Percentiles rank a stretch among this genome's conserved stretches.
These are phyloP conservation scores for Heliconius nattereri DNA, from an alignment of 1,140 invertebrate genomes.

Conservation along the genomic window DNA sequence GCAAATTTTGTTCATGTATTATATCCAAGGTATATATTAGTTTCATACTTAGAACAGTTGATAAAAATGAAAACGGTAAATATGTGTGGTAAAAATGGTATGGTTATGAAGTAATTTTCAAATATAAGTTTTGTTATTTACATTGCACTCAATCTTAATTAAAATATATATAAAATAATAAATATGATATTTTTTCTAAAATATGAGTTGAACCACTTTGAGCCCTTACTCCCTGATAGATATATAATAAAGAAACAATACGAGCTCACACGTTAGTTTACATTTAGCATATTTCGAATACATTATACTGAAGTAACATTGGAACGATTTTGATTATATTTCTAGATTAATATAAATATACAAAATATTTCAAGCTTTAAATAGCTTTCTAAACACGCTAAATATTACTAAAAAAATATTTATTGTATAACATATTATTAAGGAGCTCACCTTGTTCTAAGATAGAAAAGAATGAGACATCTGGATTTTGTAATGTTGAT, in stretches of 20 bases:
- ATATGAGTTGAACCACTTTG: not conserved
- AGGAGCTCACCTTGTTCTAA: not conserved
- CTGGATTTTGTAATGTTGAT: not conserved
- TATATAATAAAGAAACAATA: constrained; percentile 11
- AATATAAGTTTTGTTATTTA: too few species aligned
- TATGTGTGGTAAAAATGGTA: too few species aligned
- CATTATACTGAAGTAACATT: constrained; percentile 8
- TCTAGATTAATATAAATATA: constrained; percentile 5
- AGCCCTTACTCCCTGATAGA: not conserved
- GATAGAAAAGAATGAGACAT: not conserved
- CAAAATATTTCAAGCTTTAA: constrained; percentile 12
- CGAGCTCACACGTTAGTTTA: constrained; percentile 4
- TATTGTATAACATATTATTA: not conserved
- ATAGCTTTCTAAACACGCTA: not conserved
- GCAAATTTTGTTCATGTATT: too few species aligned
- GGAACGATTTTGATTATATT: not conserved
- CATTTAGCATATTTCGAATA: not conserved
- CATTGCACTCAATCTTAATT: too few species aligned
- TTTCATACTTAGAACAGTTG: too few species aligned
- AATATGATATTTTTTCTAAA: not conserved
- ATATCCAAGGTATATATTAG: too few species aligned
- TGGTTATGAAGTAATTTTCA: too few species aligned
- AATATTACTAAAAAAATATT: not conserved
- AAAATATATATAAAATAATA: too few species aligned
- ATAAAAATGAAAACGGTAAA: too few species aligned